Base-by-base conservation (phyloP, 2,888 invertebrate species). In the Ethmia dodecea region DNA sequence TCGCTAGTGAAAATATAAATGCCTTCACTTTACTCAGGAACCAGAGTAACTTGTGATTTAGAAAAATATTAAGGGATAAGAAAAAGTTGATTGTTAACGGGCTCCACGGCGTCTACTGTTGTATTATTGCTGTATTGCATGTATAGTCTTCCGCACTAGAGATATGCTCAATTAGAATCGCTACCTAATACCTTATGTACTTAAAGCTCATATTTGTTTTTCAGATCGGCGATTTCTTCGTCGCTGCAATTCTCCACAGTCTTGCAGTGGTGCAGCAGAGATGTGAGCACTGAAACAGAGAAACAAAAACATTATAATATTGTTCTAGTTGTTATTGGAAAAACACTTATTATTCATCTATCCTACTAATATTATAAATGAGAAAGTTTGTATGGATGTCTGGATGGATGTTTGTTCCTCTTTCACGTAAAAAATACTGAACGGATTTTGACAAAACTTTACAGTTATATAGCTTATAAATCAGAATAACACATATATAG, bases 141-240 rank as follows among this genome's bases (percentile, higher is more conserved):
- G 6, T 6, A 12, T 3, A 25, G 6, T n/a, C 26, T 11, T 26
- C 10, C 11, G 11, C 11, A 6, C 26, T 11, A 26, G 11, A 26
- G 26, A 11, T n/a, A 11, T 20, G 24, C n/a, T 8, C 8, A 36
- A 31, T 36, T 31, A 15, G 30, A 45, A 38, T 40, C 35, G 28
- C 35, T 42, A 41, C 31, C 43, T 47, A 50, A 33, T 31, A 44
- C 43, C 43, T 40, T 59, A 51, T 26, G 22, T 13, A 13, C 22
- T 69, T 65, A 83, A 33, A 84, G 68, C 70, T 84, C 84, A 47
- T 69, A 84, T 71, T 76, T 79, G 49, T 66, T 72, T 63, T 66
- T 78, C 59, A 84, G 56, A 49, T 80, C 73, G 1, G 57, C 56
- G 11, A 81, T 50, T 4, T 62, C 61, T 5, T 55, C 51, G 1